Conservation (phyloP, 2,888 invertebrate species). For the Drosophila atripex region DNA sequence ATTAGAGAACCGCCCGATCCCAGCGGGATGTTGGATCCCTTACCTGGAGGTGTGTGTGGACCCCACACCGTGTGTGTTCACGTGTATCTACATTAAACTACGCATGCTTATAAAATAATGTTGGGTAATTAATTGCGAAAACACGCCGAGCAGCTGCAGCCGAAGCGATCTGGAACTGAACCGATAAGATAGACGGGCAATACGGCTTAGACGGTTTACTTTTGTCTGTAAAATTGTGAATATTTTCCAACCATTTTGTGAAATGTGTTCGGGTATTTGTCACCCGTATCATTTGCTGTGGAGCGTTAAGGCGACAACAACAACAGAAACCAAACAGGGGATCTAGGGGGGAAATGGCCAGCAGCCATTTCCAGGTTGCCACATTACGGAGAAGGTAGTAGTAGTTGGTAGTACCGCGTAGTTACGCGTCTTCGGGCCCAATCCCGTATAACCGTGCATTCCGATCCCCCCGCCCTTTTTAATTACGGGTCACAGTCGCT, state of each 20-base stretch:
- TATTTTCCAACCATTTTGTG: conserved; percentile 57
- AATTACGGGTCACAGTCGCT: conserved; percentile 76
- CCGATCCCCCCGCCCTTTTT: conserved; percentile 54
- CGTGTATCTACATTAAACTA: conserved; percentile 70
- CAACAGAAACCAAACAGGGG: conserved; percentile 38
- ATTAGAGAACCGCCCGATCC: conserved; percentile 55
- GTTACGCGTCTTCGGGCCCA: conserved; percentile 69
- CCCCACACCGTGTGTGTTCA: conserved; percentile 60
- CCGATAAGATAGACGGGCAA: conserved; percentile 26
- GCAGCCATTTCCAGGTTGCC: conserved; percentile 37
- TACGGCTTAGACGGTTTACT: conserved; percentile 14
- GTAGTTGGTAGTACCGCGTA: conserved; percentile 30
- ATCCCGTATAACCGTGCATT: conserved; percentile 68
- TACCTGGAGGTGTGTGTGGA: conserved; percentile 19
- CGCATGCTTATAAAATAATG: conserved; percentile 71
- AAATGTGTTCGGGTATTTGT: conserved; percentile 68
- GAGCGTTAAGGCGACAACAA: conserved; percentile 79
- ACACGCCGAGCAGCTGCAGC: conserved; percentile 60
- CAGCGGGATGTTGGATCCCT: conserved; percentile 34
- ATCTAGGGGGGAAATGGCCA: conserved; percentile 29
- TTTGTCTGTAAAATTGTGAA: conserved; percentile 50
- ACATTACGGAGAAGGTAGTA: background rate
- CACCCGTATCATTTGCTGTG: conserved; percentile 77
- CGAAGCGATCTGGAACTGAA: conserved; percentile 17
- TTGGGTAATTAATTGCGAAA: conserved; percentile 76